Conservation (phyloP, 2,113 vertebrate genomes). For the Pelobates fuscus region DNA sequence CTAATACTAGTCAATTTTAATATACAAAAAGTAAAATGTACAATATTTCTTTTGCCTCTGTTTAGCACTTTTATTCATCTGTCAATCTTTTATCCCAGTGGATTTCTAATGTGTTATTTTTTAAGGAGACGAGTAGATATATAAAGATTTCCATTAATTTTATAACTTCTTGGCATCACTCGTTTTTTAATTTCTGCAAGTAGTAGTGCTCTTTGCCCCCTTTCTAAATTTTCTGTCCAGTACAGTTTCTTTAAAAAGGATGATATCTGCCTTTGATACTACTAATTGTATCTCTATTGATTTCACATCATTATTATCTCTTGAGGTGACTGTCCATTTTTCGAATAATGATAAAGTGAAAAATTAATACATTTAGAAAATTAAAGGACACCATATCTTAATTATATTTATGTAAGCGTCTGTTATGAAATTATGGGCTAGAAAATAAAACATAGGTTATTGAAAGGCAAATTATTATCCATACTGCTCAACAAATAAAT, state of each 20-base stretch:
- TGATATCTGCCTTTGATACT: slow-evolving; percentile 33
- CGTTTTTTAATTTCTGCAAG: slow-evolving; percentile 48
- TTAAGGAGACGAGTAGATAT: no score
- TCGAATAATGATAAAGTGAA: slow-evolving; percentile 41
- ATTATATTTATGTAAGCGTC: slow-evolving; percentile 21
- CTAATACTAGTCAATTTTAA: no score
- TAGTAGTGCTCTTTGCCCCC: slow-evolving; percentile 30
- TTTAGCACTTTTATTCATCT: no score
- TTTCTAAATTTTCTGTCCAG: slow-evolving; percentile 31
- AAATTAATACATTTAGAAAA: slow-evolving; percentile 42
- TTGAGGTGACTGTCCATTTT: slow-evolving; percentile 26
- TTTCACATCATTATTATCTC: slow-evolving; percentile 45
- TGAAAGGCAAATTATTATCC: no score
- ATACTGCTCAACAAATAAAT: no score
- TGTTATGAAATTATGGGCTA: not conserved
- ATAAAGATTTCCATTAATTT: slow-evolving; percentile 41
- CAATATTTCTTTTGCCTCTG: no score
- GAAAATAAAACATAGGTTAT: not conserved
- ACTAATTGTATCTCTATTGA: slow-evolving; percentile 44
- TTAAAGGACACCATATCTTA: slow-evolving; percentile 28
- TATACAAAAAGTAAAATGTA: no score
- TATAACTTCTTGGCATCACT: slow-evolving; percentile 41
- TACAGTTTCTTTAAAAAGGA: slow-evolving; percentile 34
- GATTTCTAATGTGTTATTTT: no score
- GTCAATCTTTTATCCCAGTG: no score